Percentiles rank a stretch among this genome's conserved stretches.
Conservation (phyloP, 2,113 vertebrate species). For the Clarias macrocephalus region DNA sequence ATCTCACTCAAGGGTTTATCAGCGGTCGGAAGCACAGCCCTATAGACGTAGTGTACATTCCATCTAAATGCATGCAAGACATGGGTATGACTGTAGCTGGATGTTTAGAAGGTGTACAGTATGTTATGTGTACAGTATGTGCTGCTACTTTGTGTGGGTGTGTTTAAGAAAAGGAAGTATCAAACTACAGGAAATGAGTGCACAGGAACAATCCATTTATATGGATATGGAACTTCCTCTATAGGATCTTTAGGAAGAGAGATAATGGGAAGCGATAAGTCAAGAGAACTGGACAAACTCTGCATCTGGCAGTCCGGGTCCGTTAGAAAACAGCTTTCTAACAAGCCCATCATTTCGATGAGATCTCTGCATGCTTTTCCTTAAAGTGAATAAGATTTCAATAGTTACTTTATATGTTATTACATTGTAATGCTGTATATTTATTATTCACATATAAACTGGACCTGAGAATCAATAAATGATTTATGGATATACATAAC, state of each 20-base stretch:
- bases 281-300: conserved; percentile 57
- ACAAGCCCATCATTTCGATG: neutral
- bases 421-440: neutral
- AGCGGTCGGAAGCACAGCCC: neutral
- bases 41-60: neutral
- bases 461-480: neutral
- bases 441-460: neutral
- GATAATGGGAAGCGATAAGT: conserved; percentile 71
- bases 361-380: neutral
- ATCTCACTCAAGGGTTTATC: conserved; percentile 37
- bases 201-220: conserved; percentile 75
- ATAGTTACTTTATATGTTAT: neutral
- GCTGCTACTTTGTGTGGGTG: conserved; percentile 36
- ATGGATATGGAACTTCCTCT: conserved; percentile 70
- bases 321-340: neutral
- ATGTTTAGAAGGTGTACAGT: neutral
- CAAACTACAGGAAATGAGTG: conserved; percentile 74
- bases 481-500: neutral
- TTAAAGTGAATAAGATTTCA: neutral
- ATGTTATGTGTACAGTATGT: conserved; percentile 14
- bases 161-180: conserved; percentile 67
- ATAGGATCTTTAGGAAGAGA: conserved; percentile 62
- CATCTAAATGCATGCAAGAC: neutral
- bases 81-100: neutral
- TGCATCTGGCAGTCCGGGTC: neutral